Conservation (phyloP, 2,888 invertebrate species). For the Salticus scenicus region DNA sequence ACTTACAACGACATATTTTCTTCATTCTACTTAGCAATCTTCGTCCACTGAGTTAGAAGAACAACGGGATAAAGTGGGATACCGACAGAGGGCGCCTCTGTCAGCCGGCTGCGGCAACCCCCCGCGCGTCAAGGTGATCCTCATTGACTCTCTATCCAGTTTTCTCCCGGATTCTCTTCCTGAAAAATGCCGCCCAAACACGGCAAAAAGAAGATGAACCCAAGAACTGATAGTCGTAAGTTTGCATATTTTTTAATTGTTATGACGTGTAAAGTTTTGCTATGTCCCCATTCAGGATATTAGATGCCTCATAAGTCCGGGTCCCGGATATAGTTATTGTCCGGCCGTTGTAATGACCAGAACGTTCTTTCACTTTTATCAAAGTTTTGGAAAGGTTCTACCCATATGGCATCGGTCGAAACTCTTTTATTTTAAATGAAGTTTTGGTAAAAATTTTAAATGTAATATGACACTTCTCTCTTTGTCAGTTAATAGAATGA, state of each 20-base stretch:
- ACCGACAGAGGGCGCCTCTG: constrained; percentile 41
- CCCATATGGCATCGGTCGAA: background rate
- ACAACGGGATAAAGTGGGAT: background rate
- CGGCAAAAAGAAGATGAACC: constrained; percentile 63
- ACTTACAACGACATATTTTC: background rate
- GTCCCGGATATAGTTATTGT: background rate
- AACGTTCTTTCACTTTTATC: background rate
- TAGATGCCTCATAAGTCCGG: background rate
- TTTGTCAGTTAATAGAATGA: too few species aligned
- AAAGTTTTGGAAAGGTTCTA: background rate
- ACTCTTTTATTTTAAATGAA: too few species aligned
- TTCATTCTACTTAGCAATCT: background rate
- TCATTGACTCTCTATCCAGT: constrained; percentile 26
- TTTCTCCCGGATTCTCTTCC: background rate
- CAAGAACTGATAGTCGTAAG: constrained; percentile 64
- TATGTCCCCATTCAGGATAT: background rate
- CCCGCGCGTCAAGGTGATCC: constrained; percentile 66
- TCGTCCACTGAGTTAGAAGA: background rate
- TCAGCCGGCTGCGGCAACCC: constrained; percentile 41
- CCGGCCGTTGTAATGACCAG: background rate
- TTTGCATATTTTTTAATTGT: background rate
- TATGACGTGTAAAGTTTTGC: background rate
- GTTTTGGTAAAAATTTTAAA: too few species aligned
- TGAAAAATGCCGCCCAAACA: constrained; percentile 65
- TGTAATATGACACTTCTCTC: too few species aligned